Evolutionary conservation across 1,140 invertebrate genomes (phyloP).

Genomic region (Drosophila grimshawi): DNA sequence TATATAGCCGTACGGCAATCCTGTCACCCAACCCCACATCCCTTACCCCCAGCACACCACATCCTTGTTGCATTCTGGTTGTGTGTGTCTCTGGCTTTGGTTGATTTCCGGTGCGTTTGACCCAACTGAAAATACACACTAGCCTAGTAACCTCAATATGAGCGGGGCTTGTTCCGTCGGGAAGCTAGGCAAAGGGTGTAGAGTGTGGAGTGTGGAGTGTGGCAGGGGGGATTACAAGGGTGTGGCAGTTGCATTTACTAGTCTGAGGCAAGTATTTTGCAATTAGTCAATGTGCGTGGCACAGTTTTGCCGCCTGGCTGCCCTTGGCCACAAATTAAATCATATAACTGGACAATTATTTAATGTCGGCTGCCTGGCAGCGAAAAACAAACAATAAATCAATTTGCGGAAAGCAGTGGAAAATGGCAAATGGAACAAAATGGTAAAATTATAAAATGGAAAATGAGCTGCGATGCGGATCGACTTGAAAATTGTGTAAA

Average conservation of each 20-base stretch:
- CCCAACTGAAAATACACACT: slow-evolving; percentile 25
- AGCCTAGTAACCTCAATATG: slow-evolving; percentile 70
- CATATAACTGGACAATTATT: slow-evolving; percentile 82
- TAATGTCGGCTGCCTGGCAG: slow-evolving; percentile 56
- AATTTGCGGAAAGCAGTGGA: slow-evolving; percentile 30
- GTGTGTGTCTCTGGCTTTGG: slow-evolving; percentile 31
- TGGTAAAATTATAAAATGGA: not conserved
- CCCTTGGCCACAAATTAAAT: slow-evolving; percentile 79
- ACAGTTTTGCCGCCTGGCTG: slow-evolving; percentile 48
- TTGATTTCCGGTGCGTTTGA: slow-evolving; percentile 32
- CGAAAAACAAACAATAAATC: slow-evolving; percentile 57
- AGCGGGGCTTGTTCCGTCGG: not conserved
- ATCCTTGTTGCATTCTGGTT: slow-evolving; percentile 10
- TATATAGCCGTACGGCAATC: slow-evolving; percentile 49
- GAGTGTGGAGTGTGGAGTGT: no score
- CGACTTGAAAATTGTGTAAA: slow-evolving; percentile 71
- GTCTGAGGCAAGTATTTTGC: slow-evolving; percentile 42
- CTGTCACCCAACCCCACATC: not conserved
- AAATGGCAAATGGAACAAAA: not conserved
- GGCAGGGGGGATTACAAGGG: not conserved
- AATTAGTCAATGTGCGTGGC: slow-evolving; percentile 72
- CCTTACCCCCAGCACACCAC: not conserved
- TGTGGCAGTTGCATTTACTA: not conserved
- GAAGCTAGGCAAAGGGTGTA: not conserved
- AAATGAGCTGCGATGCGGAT: slow-evolving; percentile 52